Conservation (phyloP, 1,140 invertebrate genomes). For the Hyles vespertilio region DNA sequence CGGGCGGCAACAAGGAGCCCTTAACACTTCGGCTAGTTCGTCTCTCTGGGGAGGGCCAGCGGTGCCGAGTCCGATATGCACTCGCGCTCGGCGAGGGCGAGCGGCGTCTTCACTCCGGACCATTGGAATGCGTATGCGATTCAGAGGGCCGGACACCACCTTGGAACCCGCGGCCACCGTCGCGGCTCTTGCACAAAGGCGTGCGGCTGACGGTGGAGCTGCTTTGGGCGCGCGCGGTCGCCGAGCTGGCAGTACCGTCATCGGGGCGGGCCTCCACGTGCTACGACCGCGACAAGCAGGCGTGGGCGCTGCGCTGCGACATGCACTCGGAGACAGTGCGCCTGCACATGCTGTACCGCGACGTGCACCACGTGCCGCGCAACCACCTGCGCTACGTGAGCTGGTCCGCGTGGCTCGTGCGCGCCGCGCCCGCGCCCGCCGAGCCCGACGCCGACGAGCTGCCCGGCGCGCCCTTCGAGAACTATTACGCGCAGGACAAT, state of each 20-base stretch:
- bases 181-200: constrained; percentile 52
- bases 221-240: constrained; percentile 78
- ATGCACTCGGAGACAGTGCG: constrained; percentile 87
- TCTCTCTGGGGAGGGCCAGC: constrained; percentile 88
- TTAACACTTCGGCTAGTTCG: constrained; percentile 82
- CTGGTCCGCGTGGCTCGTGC: constrained; percentile 86
- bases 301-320: constrained; percentile 89
- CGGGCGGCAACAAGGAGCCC: constrained; percentile 78
- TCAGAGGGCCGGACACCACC: constrained; percentile 84
- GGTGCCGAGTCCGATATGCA: constrained; percentile 85
- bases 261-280: constrained; percentile 84
- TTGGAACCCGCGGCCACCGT: constrained; percentile 80
- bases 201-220: constrained; percentile 58
- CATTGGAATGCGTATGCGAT: constrained; percentile 87
- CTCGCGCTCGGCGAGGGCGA: constrained; percentile 85
- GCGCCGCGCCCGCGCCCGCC: constrained; percentile 76
- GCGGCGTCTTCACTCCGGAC: constrained; percentile 83
- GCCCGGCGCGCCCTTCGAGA: constrained; percentile 85
- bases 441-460: constrained; percentile 79
- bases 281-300: constrained; percentile 89
- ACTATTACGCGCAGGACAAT: constrained; percentile 90
- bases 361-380: constrained; percentile 89
- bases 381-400: constrained; percentile 89
- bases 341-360: constrained; percentile 88
- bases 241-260: constrained; percentile 87